Conservation (phyloP, 2,113 vertebrate genomes). For the Oryzias melastigma region DNA sequence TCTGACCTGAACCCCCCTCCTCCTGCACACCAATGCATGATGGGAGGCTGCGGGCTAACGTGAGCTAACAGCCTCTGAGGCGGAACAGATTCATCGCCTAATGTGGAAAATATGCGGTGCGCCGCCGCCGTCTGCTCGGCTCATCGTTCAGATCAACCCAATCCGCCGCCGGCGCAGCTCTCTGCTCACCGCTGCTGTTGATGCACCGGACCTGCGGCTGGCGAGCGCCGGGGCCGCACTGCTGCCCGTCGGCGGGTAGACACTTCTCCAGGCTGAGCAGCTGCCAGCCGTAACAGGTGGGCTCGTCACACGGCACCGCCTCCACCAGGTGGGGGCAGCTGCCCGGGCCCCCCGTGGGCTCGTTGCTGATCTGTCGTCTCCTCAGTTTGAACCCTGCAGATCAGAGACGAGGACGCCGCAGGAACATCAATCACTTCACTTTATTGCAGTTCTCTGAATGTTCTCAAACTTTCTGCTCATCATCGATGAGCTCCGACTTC, state of each 20-base stretch:
- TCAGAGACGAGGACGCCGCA: background rate
- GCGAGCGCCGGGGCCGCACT: slow-evolving; percentile 86
- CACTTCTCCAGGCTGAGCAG: slow-evolving; percentile 82
- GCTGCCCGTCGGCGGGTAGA: slow-evolving; percentile 81
- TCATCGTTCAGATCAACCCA: background rate
- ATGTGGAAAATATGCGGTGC: background rate
- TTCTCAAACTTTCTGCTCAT: no score
- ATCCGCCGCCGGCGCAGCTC: background rate
- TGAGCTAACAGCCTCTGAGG: background rate
- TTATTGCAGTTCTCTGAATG: no score
- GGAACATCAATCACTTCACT: no score
- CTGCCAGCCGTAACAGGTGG: slow-evolving; percentile 88
- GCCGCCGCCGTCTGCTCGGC: background rate
- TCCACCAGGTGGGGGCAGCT: slow-evolving; percentile 93
- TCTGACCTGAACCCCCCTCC: slow-evolving; percentile 4
- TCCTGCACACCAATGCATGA: background rate
- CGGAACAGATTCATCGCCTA: background rate
- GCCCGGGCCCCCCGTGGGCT: slow-evolving; percentile 84
- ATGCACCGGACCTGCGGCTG: slow-evolving; percentile 81
- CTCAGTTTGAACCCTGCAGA: slow-evolving; percentile 90
- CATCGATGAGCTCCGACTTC: no score
- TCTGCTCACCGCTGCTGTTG: slow-evolving; percentile 85
- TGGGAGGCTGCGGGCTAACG: background rate
- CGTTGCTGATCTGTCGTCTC: slow-evolving; percentile 83
- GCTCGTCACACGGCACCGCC: slow-evolving; percentile 93